These are phyloP conservation scores for Macrotus californicus DNA, from an alignment of 2,113 vertebrate genomes.

Conservation along the genomic window DNA sequence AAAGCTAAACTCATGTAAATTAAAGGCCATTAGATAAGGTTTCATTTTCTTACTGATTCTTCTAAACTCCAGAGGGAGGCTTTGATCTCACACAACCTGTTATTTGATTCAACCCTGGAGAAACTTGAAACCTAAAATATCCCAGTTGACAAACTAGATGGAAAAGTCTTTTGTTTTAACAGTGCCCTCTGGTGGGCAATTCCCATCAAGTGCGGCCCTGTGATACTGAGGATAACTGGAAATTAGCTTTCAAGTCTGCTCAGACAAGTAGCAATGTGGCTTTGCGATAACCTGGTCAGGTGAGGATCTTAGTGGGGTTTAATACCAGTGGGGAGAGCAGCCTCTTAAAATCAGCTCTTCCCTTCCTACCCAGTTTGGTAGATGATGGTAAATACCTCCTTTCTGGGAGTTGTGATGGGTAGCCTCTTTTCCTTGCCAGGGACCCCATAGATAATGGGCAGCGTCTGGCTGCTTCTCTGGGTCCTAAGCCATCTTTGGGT, in stretches of 20 bases:
- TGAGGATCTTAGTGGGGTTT: background rate
- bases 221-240: background rate
- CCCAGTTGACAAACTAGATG: background rate
- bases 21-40: constrained; percentile 41
- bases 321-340: background rate
- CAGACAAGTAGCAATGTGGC: background rate
- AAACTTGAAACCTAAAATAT: background rate
- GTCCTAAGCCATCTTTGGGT: background rate
- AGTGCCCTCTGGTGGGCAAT: constrained; percentile 29
- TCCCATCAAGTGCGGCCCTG: background rate
- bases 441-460: background rate
- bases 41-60: constrained; percentile 35
- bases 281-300: background rate
- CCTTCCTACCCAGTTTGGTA: too few relatives aligned
- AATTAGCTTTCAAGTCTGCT: background rate
- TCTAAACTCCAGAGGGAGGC: background rate
- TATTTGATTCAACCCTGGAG: background rate
- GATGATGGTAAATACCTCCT: background rate
- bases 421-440: background rate
- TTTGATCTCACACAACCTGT: background rate
- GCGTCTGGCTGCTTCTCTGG: background rate
- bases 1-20: constrained; percentile 2
- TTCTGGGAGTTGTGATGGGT: background rate
- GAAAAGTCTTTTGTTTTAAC: background rate
- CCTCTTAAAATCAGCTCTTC: background rate